These are phyloP conservation scores for Toxostoma redivivum DNA, from an alignment of 2,113 vertebrate species.

Conservation along the genomic window DNA sequence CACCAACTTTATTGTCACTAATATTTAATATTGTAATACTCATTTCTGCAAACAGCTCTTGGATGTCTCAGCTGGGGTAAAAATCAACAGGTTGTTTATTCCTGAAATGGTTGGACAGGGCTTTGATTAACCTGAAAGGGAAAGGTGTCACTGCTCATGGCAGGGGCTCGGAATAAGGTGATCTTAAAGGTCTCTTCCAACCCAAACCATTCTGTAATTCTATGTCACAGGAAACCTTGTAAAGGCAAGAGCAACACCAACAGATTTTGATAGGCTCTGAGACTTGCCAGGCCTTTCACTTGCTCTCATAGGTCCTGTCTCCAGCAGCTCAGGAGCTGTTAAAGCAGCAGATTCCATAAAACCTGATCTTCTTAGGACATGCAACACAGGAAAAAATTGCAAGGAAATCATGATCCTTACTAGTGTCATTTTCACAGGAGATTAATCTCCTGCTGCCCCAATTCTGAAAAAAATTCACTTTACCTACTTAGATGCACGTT, in stretches of 20 bases:
- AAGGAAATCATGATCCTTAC: not conserved
- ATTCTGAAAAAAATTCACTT: not conserved
- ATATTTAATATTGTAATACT: not conserved
- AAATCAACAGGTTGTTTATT: not conserved
- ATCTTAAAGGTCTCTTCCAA: not conserved
- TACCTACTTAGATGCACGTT: fast-evolving
- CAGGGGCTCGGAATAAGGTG: fast-evolving
- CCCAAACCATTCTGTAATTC: not conserved
- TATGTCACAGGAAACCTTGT: not conserved
- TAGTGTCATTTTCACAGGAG: not conserved
- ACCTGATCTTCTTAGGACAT: not conserved
- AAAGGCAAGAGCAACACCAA: not conserved
- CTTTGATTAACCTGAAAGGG: not conserved
- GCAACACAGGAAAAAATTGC: not conserved
- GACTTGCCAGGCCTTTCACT: not conserved
- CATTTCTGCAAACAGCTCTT: not conserved
- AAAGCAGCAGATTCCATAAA: not conserved
- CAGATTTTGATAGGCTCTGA: not conserved
- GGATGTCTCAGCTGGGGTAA: not conserved
- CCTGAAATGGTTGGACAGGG: not conserved
- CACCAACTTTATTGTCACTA: not conserved
- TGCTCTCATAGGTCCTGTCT: not conserved
- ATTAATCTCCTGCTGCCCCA: not conserved
- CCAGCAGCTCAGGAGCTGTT: not conserved
- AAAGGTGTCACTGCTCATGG: not conserved